phyloP scores from a whole-genome alignment of 2,888 invertebrate species.

The Caenorhabditis uteleia region DNA sequence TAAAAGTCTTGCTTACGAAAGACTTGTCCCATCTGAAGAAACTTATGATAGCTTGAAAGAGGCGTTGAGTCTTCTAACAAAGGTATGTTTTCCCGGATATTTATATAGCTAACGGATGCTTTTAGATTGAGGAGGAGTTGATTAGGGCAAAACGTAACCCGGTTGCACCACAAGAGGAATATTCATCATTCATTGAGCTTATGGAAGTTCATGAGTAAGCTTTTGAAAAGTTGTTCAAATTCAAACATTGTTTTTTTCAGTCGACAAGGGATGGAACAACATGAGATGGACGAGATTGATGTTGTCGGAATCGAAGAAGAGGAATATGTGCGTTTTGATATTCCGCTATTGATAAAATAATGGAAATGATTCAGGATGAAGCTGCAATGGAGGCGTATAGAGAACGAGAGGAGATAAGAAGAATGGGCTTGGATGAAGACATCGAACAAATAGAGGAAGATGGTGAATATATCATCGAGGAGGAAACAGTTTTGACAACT shows the following conservation, averaged over 20 bases:
- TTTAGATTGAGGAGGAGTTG: slow-evolving; percentile 15
- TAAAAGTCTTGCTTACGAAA: slow-evolving; percentile 7
- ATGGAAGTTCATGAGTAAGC: slow-evolving; percentile 23
- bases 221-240: background rate
- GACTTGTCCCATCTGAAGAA: slow-evolving; percentile 2
- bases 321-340: no score
- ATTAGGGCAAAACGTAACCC: slow-evolving; percentile 13
- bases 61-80: background rate
- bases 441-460: background rate
- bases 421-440: background rate
- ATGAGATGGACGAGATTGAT: slow-evolving; percentile 15
- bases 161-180: background rate
- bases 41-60: slow-evolving; percentile 13
- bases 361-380: no score
- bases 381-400: no score
- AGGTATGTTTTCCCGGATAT: no score
- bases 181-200: slow-evolving; percentile 18
- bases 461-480: no score
- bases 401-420: no score
- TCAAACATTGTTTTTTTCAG: no score
- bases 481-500: no score
- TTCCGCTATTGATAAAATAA: no score
- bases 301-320: slow-evolving; percentile 32
- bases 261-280: background rate
- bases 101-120: no score